Conservation (phyloP, 64 coral and sea anemone genomes). For the Montipora sp. region DNA sequence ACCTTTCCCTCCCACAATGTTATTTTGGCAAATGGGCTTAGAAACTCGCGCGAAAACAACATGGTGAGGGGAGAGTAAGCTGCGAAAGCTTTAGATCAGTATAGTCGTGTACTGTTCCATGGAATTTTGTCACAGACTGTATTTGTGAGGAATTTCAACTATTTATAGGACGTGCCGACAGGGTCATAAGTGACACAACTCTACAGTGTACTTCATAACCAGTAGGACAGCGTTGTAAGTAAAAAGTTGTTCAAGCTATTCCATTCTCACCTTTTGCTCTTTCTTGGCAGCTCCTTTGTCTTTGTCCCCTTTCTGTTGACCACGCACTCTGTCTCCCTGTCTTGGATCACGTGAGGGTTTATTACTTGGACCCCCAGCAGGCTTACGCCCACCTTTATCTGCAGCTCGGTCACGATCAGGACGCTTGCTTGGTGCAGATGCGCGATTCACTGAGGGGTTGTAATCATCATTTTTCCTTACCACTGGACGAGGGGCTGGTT, state of each 20-base stretch:
- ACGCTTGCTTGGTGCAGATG: constrained; percentile 68
- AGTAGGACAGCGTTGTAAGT: too few relatives aligned
- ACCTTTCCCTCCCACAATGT: too few relatives aligned
- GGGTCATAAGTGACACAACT: too few relatives aligned
- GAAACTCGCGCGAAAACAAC: too few relatives aligned
- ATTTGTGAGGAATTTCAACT: too few relatives aligned
- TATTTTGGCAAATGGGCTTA: too few relatives aligned
- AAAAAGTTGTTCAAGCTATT: neutral
- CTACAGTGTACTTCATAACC: too few relatives aligned
- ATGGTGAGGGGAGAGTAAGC: too few relatives aligned
- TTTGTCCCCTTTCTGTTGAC: constrained; percentile 71
- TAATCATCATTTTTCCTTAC: constrained; percentile 89
- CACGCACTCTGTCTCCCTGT: constrained; percentile 49
- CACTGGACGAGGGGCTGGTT: constrained; percentile 74
- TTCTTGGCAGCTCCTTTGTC: constrained; percentile 81
- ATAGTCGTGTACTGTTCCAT: too few relatives aligned
- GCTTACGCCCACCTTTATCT: constrained; percentile 78
- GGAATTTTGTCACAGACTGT: too few relatives aligned
- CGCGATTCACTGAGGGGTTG: constrained; percentile 64
- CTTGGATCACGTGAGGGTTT: constrained; percentile 75
- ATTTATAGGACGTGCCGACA: too few relatives aligned
- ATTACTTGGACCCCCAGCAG: constrained; percentile 40
- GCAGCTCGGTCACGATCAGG: constrained; percentile 62
- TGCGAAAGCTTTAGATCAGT: too few relatives aligned
- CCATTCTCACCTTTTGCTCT: constrained; percentile 56